Base-by-base conservation (phyloP, 2,888 invertebrate species). In the Cantharis lateralis region DNA sequence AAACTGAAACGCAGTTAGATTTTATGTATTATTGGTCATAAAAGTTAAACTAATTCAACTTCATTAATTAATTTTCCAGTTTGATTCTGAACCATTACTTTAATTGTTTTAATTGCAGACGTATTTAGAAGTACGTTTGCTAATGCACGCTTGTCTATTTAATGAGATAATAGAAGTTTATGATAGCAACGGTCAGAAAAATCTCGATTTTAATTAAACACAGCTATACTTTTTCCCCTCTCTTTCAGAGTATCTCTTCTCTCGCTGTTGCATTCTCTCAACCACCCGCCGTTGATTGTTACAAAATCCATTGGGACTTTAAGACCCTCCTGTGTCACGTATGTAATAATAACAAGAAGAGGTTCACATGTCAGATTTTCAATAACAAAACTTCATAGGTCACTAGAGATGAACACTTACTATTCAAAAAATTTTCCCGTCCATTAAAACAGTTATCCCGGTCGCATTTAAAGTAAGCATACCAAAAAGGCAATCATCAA, bases 341-440 rank as follows among this genome's bases (percentile, higher is more conserved):
- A 79, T 79, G 79, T 78, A 79, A 78, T 76, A 79, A 80, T 79
- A 81, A 81, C 78, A 73, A 71, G 72, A 72, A 76, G 72, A 78
- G 79, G 78, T 79, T 80, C 80, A 76, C 80, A 79, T 80, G 80
- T 78, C 80, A 80, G 80, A 80, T 80, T 80, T 80, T 73, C 76
- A 71, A 76, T 76, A 75, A 75, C 64, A 75, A 71, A 71, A 62
- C 64, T 75, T 64, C 64, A 28, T 66, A 70, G 70, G 70, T 74
- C 62, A 62, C 69, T 62, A 70, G 62, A 68, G 63, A 64, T 64
- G 32, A n/a, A 66, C 64, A 66, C 64, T 66, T 66, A 66, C 64
- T 66, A 66, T 66, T 66, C 24, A 66, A 24, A 66, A 20, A 66
- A 66, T 20, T n/a, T 24, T 66, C 24, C 64, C n/a, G 18, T 18